These are phyloP conservation scores for Strigamia transsilvanica DNA, from an alignment of 2,888 invertebrate species.

Conservation along the genomic window DNA sequence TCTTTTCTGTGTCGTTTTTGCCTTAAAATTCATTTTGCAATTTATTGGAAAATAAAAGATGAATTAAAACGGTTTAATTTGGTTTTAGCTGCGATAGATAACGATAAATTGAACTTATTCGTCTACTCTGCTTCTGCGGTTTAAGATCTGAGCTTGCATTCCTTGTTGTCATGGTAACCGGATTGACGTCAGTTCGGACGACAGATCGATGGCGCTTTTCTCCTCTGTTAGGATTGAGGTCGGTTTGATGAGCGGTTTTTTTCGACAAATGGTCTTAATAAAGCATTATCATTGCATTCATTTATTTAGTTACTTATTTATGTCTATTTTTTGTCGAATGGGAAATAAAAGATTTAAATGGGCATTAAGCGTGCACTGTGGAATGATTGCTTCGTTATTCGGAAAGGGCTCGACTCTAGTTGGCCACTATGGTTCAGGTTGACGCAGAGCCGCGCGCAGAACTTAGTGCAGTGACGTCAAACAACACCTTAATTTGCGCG, in stretches of 20 bases:
- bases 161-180: conserved; percentile 27
- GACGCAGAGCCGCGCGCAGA: conserved; percentile 1
- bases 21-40: background rate
- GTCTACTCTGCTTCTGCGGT: conserved; percentile 9
- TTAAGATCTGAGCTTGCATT: conserved; percentile 46
- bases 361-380: too few species aligned
- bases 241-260: conserved; percentile 36
- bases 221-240: conserved; percentile 43
- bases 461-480: background rate
- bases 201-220: conserved; percentile 49
- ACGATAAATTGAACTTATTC: conserved; percentile 23
- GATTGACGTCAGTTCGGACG: conserved; percentile 36
- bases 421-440: conserved; percentile 33
- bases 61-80: background rate
- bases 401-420: background rate
- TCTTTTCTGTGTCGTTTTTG: background rate
- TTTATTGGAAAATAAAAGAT: background rate
- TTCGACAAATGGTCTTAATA: background rate
- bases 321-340: too few species aligned
- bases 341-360: background rate
- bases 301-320: background rate
- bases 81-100: background rate
- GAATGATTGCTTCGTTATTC: background rate
- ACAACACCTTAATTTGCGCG: conserved; percentile 41
- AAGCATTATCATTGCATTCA: background rate